phyloP scores from a whole-genome alignment of 1,140 invertebrate species.

The Philopotamus ludificatus region DNA sequence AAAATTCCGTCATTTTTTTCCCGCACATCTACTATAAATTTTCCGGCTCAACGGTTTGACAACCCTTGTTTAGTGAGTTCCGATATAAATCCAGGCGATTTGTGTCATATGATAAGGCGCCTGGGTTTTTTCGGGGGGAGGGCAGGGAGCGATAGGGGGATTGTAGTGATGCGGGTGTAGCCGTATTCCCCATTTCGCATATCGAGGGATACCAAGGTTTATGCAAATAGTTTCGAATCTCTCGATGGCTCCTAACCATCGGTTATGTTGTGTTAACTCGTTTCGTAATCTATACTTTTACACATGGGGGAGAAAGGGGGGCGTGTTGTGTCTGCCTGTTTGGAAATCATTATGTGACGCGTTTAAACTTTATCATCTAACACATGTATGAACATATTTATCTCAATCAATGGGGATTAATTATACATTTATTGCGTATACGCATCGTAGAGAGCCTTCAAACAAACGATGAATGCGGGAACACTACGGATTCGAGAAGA shows the following conservation, averaged over 20 bases:
- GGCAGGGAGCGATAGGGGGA: not conserved
- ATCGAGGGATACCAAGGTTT: slow-evolving; percentile 21
- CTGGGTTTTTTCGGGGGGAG: slow-evolving; percentile 26
- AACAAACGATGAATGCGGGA: too few relatives aligned
- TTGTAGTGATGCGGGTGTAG: slow-evolving; percentile 1
- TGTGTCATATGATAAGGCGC: slow-evolving; percentile 38
- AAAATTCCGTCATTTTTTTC: too few relatives aligned
- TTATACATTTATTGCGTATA: too few relatives aligned
- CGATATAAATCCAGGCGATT: slow-evolving; percentile 42
- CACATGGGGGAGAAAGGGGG: not conserved
- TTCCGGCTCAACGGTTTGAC: not conserved
- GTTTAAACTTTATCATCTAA: too few relatives aligned
- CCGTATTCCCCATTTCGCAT: not conserved
- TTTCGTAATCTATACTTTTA: not conserved
- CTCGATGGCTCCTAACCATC: not conserved
- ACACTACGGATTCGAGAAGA: too few relatives aligned
- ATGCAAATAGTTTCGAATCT: slow-evolving; percentile 41
- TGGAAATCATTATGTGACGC: too few relatives aligned
- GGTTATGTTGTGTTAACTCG: slow-evolving; percentile 12
- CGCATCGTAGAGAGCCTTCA: too few relatives aligned
- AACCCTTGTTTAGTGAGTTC: slow-evolving; percentile 27
- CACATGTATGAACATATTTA: too few relatives aligned
- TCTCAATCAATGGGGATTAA: too few relatives aligned
- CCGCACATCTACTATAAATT: not conserved
- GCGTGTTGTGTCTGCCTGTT: too few relatives aligned